A percentile compares a stretch with the other conserved stretches of the same genome.
Evolutionary conservation across 2,113 vertebrate genomes (phyloP).

Genomic region (Entelurus aequoreus): DNA sequence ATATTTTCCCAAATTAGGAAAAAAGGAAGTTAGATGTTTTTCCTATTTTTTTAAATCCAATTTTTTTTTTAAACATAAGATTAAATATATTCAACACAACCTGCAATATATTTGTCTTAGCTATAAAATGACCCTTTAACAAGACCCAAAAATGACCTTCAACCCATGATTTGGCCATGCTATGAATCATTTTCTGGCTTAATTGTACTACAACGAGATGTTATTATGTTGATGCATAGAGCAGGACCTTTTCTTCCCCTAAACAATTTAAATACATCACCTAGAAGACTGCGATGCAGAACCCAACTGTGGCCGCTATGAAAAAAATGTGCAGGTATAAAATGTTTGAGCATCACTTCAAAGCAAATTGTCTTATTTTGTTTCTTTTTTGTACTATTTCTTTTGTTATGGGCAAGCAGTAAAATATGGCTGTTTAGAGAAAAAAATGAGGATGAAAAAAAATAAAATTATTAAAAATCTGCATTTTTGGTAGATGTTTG

Average conservation of each 20-base stretch:
- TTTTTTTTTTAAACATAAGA: too few relatives aligned
- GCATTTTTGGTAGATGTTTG: constrained; percentile 57
- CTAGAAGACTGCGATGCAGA: constrained; percentile 46
- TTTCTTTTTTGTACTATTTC: constrained; percentile 61
- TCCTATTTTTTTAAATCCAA: too few relatives aligned
- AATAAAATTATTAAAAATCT: constrained; percentile 16
- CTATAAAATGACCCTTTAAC: neutral
- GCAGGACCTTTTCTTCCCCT: constrained; percentile 13
- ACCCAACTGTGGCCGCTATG: constrained; percentile 50
- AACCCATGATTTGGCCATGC: neutral
- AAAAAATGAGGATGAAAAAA: constrained; percentile 37
- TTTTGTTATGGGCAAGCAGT: constrained; percentile 56
- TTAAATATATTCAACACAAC: too few relatives aligned
- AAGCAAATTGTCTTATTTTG: constrained; percentile 39
- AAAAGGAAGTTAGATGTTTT: too few relatives aligned
- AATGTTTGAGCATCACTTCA: constrained; percentile 32
- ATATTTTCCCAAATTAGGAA: too few relatives aligned
- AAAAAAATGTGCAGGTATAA: constrained; percentile 54
- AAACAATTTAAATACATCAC: constrained; percentile 66
- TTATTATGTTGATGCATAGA: constrained; percentile 17
- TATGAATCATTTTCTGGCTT: neutral
- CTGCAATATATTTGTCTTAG: too few relatives aligned
- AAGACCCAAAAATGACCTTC: neutral
- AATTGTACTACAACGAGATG: constrained; percentile 11
- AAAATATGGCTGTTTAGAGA: constrained; percentile 56